Conservation (phyloP, 37 sponge, comb jelly and placozoan species). For the Tethya wilhelma region DNA sequence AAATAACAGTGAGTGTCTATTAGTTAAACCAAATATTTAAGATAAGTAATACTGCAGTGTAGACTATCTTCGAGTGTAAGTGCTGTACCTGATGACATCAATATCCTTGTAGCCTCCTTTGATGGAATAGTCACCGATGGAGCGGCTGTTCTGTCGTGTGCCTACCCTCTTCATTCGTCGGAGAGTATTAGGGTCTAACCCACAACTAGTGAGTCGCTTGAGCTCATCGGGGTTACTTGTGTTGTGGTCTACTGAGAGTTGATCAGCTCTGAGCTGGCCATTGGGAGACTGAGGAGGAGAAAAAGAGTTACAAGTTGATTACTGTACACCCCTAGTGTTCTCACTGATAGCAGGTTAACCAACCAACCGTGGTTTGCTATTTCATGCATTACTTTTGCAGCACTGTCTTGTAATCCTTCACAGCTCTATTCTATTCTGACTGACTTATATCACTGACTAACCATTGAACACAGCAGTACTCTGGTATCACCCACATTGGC, state of each 20-base stretch:
- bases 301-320: neutral
- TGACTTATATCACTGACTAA: too few relatives aligned
- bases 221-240: constrained; percentile 75
- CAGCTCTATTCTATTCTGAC: too few relatives aligned
- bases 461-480: constrained; percentile 22
- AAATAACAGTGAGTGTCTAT: too few relatives aligned
- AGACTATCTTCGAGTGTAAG: too few relatives aligned
- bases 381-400: too few relatives aligned
- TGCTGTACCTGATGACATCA: constrained; percentile 62
- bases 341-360: too few relatives aligned
- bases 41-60: too few relatives aligned
- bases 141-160: constrained; percentile 74
- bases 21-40: too few relatives aligned
- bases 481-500: constrained; percentile 93
- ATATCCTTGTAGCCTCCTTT: constrained; percentile 91
- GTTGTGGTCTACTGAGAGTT: constrained; percentile 88
- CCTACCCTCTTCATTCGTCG: constrained; percentile 59
- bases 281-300: neutral
- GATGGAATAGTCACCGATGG: constrained; percentile 90
- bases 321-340: neutral
- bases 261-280: constrained; percentile 37
- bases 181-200: constrained; percentile 57
- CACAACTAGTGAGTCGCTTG: constrained; percentile 57
- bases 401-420: too few relatives aligned
- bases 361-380: too few relatives aligned